Evolutionary conservation across 2,888 invertebrate genomes (phyloP).

Genomic region (Neoaliturus tenellus): DNA sequence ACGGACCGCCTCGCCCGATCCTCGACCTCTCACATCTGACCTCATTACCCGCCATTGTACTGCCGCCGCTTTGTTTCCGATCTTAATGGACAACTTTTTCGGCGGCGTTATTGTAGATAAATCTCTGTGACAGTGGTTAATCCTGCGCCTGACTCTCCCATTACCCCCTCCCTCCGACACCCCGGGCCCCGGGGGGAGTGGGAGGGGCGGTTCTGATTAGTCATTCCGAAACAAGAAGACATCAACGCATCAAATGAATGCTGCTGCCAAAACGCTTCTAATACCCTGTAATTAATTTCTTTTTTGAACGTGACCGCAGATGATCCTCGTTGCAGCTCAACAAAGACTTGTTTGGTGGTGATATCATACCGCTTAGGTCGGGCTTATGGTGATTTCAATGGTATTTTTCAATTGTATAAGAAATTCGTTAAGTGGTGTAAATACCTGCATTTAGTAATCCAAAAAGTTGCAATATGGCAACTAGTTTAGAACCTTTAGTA

Average conservation of each 20-base stretch:
- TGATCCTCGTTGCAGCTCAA: not conserved
- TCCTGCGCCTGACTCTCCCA: constrained; percentile 40
- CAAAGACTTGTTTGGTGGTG: constrained; percentile 2
- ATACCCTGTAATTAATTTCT: constrained; percentile 40
- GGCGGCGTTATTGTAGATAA: constrained; percentile 53
- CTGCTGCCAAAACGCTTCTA: constrained; percentile 40
- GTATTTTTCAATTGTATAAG: too few relatives aligned
- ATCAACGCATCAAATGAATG: constrained; percentile 50
- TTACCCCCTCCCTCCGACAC: not conserved
- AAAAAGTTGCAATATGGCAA: too few relatives aligned
- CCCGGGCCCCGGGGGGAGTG: not conserved
- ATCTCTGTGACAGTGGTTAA: constrained; percentile 53
- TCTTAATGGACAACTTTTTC: constrained; percentile 52
- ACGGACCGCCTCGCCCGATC: constrained; percentile 34
- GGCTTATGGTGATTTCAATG: too few relatives aligned
- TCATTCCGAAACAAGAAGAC: constrained; percentile 52
- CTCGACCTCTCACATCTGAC: constrained; percentile 56
- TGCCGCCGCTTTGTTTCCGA: constrained; percentile 50
- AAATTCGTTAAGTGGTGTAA: too few relatives aligned
- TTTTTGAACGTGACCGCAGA: constrained; percentile 24
- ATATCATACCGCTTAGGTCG: not conserved
- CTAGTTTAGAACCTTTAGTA: too few relatives aligned
- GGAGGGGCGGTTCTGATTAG: constrained; percentile 42
- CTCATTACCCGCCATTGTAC: constrained; percentile 57
- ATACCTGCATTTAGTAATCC: too few relatives aligned